Conservation (phyloP, 1,140 invertebrate genomes). For the Eriocheir sinensis region DNA sequence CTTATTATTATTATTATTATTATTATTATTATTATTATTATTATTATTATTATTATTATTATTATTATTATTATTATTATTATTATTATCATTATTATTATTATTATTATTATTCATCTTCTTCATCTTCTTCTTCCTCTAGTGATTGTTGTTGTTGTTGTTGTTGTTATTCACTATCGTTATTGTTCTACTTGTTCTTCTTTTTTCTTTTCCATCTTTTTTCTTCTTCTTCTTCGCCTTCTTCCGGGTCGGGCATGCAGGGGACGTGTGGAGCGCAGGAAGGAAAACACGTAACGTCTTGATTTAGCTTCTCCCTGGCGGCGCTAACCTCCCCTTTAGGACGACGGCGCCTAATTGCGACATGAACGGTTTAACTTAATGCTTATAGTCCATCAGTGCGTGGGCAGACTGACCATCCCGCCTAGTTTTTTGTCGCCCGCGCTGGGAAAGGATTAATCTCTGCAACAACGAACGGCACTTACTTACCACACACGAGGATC, state of each 20-base stretch:
- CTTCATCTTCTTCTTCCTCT: too few species aligned
- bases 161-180: too few species aligned
- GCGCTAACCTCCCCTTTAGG: neutral
- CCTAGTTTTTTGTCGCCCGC: neutral
- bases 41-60: too few species aligned
- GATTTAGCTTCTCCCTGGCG: neutral
- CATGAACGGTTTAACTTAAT: neutral
- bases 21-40: too few species aligned
- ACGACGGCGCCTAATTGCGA: neutral
- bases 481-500: slow-evolving; percentile 12
- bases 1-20: too few species aligned
- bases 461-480: neutral
- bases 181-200: too few species aligned
- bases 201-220: too few species aligned
- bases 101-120: too few species aligned
- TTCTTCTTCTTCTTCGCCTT: too few species aligned
- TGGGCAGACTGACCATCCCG: neutral
- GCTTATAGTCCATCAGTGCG: neutral
- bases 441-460: neutral
- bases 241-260: neutral
- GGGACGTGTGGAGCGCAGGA: neutral
- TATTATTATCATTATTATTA: too few species aligned
- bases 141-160: too few species aligned
- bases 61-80: too few species aligned
- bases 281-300: neutral